Conservation (phyloP, 2,797 vertebrate species). For the Melanogrammus aeglefinus region DNA sequence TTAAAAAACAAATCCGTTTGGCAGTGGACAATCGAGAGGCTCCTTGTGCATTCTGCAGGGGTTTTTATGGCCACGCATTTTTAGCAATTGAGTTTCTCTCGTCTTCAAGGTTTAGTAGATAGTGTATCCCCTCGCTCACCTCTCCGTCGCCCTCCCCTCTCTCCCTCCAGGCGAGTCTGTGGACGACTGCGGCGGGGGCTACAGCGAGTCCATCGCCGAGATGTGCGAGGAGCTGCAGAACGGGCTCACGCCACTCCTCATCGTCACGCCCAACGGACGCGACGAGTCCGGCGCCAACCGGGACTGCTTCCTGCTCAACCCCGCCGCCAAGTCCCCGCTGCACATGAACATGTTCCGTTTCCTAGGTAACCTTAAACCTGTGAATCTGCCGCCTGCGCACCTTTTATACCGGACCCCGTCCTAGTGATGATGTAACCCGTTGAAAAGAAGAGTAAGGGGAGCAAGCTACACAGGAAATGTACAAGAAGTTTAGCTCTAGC, state of each 20-base stretch:
- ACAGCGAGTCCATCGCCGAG: slow-evolving; percentile 98
- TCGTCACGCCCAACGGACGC: slow-evolving; percentile 95
- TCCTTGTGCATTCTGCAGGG: not conserved
- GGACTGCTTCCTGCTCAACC: slow-evolving; percentile 97
- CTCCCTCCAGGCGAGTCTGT: slow-evolving; percentile 88
- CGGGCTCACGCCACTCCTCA: slow-evolving; percentile 92
- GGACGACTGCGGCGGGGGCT: slow-evolving; percentile 96
- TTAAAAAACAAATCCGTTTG: not conserved
- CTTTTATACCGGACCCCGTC: not conserved
- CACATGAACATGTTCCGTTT: slow-evolving; percentile 99
- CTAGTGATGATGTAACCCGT: too few relatives aligned
- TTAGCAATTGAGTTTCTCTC: not conserved
- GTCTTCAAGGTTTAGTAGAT: too few relatives aligned
- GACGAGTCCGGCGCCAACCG: slow-evolving; percentile 97
- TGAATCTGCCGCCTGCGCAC: not conserved
- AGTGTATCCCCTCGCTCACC: not conserved
- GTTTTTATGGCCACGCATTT: not conserved
- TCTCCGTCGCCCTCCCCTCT: not conserved
- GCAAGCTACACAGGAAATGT: too few relatives aligned
- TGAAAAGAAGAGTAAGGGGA: too few relatives aligned
- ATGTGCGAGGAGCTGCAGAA: slow-evolving; percentile 99
- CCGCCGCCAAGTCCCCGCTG: slow-evolving; percentile 86
- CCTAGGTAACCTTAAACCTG: slow-evolving; percentile 76
- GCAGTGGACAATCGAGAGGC: not conserved
- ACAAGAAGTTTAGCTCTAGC: too few relatives aligned